Base-by-base conservation (phyloP, 2,888 invertebrate species). In the Spisula subtruncata region DNA sequence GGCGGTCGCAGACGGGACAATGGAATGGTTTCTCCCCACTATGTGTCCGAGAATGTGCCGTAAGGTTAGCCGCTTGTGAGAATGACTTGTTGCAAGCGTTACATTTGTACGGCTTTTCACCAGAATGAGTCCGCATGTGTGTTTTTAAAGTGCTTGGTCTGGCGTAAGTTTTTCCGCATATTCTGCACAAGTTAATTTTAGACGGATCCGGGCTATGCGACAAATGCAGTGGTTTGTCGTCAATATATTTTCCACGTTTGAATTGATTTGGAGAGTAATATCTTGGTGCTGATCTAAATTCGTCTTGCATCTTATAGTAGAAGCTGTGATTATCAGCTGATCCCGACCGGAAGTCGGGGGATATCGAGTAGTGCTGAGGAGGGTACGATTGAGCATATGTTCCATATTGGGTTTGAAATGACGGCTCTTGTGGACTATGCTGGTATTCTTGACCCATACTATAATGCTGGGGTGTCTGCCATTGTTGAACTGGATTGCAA, bases 11-110 rank as follows among this genome's bases (percentile, higher is more conserved):
- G 94, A 99, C 98, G 35, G 99, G 98, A 97, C 99, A 99, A 94
- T 98, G 98, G 96, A 99, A 99, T 75, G 99, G 99, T 96, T 99
- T 99, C 97, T 99, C 99, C 0, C 99, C 99, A 90, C 98, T 98
- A 97, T 99, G 99, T 6, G 99, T 99, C 94, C 99, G 97, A 29
- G 99, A 98, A 97, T 99, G 99, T 18, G 99, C 99, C 14, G 99
- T 99, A 94, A 99, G 97, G 97, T 99, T 99, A 92, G 99, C 99
- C 80, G 99, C 99, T 97, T 99, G 99, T 82, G 99, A 99, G 97
- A 99, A 99, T 93, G 99, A 99, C 97, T 99, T 99, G 97, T 98
- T 98, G 97, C 99, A 99, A 14, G 96, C 96, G 54, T 92, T 94
- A 93, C 97, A 97, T 79, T 96, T 95, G 97, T 98, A 98, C 0